A percentile compares a stretch with the other conserved stretches of the same genome.
These are phyloP conservation scores for Colinus virginianus DNA, from an alignment of 2,113 vertebrate genomes.

Conservation along the genomic window DNA sequence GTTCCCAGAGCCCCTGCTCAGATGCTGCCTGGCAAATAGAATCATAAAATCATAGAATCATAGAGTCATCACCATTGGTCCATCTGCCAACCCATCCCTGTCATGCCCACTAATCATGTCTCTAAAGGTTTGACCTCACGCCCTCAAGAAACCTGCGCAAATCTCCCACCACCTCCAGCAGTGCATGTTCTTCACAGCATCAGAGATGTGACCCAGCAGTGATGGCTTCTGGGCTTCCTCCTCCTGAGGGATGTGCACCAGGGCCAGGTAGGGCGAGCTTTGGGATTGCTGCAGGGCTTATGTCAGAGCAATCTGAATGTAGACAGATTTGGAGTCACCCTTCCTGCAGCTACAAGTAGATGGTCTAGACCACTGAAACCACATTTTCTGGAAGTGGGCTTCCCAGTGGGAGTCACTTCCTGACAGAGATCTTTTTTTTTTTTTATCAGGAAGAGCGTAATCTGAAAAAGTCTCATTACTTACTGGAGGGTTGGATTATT, in stretches of 20 bases:
- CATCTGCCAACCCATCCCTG: no score
- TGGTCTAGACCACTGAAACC: constrained; percentile 39
- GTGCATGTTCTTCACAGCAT: neutral
- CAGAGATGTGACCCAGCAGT: neutral
- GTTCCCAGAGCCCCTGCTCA: neutral
- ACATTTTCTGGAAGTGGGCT: constrained; percentile 41
- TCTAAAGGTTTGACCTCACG: neutral
- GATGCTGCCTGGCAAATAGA: neutral
- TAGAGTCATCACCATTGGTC: no score
- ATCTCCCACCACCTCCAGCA: neutral
- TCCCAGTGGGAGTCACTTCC: constrained; percentile 45
- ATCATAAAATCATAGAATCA: no score
- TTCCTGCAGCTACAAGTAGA: neutral
- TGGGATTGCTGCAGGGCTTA: accelerated
- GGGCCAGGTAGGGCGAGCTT: neutral
- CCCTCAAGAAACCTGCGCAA: neutral
- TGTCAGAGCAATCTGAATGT: accelerated
- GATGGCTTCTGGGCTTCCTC: neutral
- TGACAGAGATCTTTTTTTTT: constrained; percentile 17
- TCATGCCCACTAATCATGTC: no score
- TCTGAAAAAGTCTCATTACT: constrained; percentile 56
- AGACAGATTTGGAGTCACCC: neutral
- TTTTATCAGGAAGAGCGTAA: neutral
- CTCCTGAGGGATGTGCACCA: neutral
- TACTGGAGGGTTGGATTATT: neutral